Evolutionary conservation across 2,113 vertebrate species (phyloP), one percentile per base, ranked within the genome.

Genomic region (Trachemys scripta): DNA sequence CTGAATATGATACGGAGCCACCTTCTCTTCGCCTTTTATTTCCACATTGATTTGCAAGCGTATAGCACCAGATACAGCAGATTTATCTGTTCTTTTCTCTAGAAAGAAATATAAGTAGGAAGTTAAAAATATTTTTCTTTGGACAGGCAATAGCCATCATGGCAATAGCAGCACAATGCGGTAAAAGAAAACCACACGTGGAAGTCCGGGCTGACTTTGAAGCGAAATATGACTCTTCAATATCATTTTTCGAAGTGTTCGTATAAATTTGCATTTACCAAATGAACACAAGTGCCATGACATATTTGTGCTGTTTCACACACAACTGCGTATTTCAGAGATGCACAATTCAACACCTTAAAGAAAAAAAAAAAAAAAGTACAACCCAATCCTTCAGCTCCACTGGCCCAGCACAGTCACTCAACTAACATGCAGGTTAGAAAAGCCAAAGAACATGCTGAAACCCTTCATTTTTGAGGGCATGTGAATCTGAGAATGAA

Each of bases 31-130:
- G 84, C 99, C 99, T 97, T 99, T 99, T 97, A 99, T 99, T 98
- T 99, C 99, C 95, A 99, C 99, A 1, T 97, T 99, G 98, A 99
- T 99, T 79, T 99, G 99, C 22, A 99, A 98, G 91, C 99, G 99
- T 96, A 99, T 99, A 93, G 99, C 99, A 16, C 99, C 99, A 0
- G 99, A 99, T 87, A 99, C 99, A 0, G 99, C 99, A 24, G 99
- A 99, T 97, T 99, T 99, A 98, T 99, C 99, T 9, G 99, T 99
- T 95, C 99, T 98, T 94, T 99, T 99, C 97, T 99, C 99, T 99
- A 97, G 82, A 97, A 97, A 89, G 25, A 76, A 98, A 98, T 93
- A 91, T 11, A 88, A 80, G 81, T 31, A 90, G 25, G 9, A 88
- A 54, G 96, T 85, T 96, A 5, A 1, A 27, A 8, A 90, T 1